phyloP scores from a whole-genome alignment of 2,888 invertebrate species.

The Mythimna vitellina region DNA sequence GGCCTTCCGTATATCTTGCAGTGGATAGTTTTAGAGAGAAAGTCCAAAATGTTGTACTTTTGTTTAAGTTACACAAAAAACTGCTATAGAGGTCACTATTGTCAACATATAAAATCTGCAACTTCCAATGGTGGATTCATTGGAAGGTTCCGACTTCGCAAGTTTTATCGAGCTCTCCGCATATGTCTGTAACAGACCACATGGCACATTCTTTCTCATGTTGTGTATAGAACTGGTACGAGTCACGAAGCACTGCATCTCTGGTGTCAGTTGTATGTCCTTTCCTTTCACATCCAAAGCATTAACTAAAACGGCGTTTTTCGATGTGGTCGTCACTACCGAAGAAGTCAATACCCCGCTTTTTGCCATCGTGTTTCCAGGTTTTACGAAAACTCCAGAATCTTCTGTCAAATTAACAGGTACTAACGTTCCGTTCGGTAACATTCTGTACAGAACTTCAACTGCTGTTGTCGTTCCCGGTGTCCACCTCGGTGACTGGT shows the following conservation, averaged over 20 bases:
- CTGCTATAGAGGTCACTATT: constrained; percentile 70
- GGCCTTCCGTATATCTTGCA: background rate
- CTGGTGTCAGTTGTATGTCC: constrained; percentile 81
- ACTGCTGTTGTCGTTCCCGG: constrained; percentile 43
- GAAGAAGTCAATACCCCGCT: constrained; percentile 72
- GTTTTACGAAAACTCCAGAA: constrained; percentile 17
- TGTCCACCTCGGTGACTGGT: background rate
- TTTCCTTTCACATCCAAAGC: constrained; percentile 85
- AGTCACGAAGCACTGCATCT: constrained; percentile 84
- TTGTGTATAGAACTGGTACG: constrained; percentile 72
- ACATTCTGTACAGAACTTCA: constrained; percentile 72
- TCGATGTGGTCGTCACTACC: constrained; percentile 71
- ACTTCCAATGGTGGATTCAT: constrained; percentile 28
- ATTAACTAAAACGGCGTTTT: constrained; percentile 79
- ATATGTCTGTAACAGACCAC: constrained; percentile 82
- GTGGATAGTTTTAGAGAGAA: background rate
- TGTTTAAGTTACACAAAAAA: constrained; percentile 62
- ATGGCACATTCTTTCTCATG: constrained; percentile 80
- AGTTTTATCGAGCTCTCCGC: constrained; percentile 78
- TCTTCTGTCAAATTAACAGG: constrained; percentile 67
- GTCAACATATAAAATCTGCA: constrained; percentile 63
- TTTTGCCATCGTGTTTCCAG: constrained; percentile 48
- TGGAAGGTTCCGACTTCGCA: constrained; percentile 76
- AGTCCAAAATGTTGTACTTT: background rate
- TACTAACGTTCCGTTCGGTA: constrained; percentile 82